A percentile compares a stretch with the other conserved stretches of the same genome.
Evolutionary conservation across 2,113 vertebrate genomes (phyloP).

Genomic region (Cyprinodon brontotheroides): DNA sequence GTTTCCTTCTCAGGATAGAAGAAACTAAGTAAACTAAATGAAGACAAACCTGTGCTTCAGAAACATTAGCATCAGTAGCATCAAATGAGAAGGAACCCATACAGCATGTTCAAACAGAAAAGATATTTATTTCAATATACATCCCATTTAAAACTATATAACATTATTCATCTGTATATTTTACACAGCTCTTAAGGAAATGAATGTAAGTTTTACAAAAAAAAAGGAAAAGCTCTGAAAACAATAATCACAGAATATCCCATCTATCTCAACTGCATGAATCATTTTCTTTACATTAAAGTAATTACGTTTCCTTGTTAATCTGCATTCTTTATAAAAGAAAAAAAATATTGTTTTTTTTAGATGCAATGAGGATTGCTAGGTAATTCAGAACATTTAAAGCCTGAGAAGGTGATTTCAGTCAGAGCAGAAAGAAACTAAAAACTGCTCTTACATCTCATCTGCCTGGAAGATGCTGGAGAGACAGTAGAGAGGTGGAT

Average conservation of each 20-base stretch:
- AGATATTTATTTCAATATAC: conserved; percentile 82
- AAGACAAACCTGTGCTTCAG: no score
- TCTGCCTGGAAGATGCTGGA: conserved; percentile 40
- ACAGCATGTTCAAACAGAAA: conserved; percentile 64
- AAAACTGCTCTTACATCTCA: conserved; percentile 19
- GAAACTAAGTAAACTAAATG: no score
- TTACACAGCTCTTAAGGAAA: conserved; percentile 85
- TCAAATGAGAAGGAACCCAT: not conserved
- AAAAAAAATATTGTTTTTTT: conserved; percentile 70
- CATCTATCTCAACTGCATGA: conserved; percentile 81
- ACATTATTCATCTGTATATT: conserved; percentile 80
- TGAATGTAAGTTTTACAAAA: conserved; percentile 90
- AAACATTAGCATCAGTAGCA: not conserved
- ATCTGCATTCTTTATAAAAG: conserved; percentile 86
- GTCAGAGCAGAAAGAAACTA: conserved; percentile 56
- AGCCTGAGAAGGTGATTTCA: conserved; percentile 87
- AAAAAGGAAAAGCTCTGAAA: conserved; percentile 90
- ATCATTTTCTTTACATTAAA: conserved; percentile 73
- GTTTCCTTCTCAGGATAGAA: no score
- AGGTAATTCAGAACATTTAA: conserved; percentile 81
- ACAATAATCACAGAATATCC: conserved; percentile 71
- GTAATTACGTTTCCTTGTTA: conserved; percentile 75
- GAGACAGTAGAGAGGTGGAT: conserved; percentile 50
- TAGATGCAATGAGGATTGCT: conserved; percentile 81
- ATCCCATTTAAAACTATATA: conserved; percentile 85